Evolutionary conservation across 2,797 vertebrate genomes (phyloP), one percentile per base, ranked within the genome.

Genomic region (Buphagus erythrorhynchus): DNA sequence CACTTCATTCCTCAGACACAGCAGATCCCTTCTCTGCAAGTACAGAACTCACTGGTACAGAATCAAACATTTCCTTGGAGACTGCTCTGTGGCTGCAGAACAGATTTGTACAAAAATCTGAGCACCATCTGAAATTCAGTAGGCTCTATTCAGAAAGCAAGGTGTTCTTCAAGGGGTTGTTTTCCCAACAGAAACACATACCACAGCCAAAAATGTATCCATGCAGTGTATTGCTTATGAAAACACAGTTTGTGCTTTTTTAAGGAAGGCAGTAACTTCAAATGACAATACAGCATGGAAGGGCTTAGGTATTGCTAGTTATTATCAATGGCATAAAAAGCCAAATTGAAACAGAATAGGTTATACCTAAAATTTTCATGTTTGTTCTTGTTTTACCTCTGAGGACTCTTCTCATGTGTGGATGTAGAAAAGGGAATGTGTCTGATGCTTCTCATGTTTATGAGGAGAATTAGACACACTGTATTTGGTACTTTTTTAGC

Each of bases 191-290:
- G 51, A 82, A 87, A 11, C 24, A 62, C 4, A 3, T 5, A 43
- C 15, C 31, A 25, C 21, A 51, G 49, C 6, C 31, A 78, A 67
- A 67, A 38, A 28, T 6, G 0, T 6, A 42, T 33, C 22, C 13
- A 1, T 19, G 25, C 12, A 28, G 26, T 15, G 28, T 10, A 63
- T 36, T 6, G 4, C 28, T 2, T 1, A 10, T 2, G 8, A 45
- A 74, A 74, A 51, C 33, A 21, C 13, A 6, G 12, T 10, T 26
- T 35, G 8, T 31, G 28, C 2, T 0, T 59, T 59, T 79, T 80
- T n/a, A 80, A 63, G 66, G 48, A 67, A 61, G 54, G 38, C 36
- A n/a, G 19, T 45, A 55, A 24, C 6, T 31, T 16, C 31, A 43
- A 43, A n/a, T 28, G 43, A 40, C 18, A 45, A 28, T 4, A 26